Base-by-base conservation (phyloP, 53 echinoderm and acorn worm genomes). In the Echinometra lucunter region DNA sequence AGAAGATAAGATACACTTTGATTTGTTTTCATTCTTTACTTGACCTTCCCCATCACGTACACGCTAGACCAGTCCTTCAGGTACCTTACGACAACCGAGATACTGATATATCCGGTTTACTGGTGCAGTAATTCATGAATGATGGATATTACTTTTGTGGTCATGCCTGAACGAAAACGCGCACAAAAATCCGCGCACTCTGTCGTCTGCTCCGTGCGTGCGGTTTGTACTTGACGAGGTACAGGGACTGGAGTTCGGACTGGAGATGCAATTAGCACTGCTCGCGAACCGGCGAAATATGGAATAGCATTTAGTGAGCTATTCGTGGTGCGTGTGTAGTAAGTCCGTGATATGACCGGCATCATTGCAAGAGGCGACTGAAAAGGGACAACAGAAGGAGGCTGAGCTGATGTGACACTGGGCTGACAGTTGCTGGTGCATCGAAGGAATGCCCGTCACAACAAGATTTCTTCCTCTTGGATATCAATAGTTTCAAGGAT, bases 181-280 rank as follows among this genome's bases (percentile, higher is more conserved):
- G 81, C 25, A 81, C 23, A 40, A 40, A 44, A 40, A 40, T 44
- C 19, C 7, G 6, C 44, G 44, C 44, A 25, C 44, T 19, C 44
- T 81, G 81, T 81, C 81, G 81, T 81, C 81, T 81, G 81, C 81
- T 81, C 44, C 40, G 81, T 3, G 42, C 53, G 9, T 72, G 72
- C 72, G 72, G 32, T 72, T 72, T 72, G 13, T 13, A 35, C 21
- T 1, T 44, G 40, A 74, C n/a, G 37, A 74, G 27, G 27, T 66
- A 66, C 27, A 2, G 9, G 66, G 66, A 66, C 12, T 13, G 13
- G 9, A 28, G 21, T 44, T 42, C 40, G 3, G 81, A 23, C 81
- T 81, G 81, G 27, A 44, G 81, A 81, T 44, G 81, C 81, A 81
- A 81, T 81, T 81, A 81, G 81, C 30, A 81, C 81, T 81, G 81